phyloP scores from a whole-genome alignment of 2,888 invertebrate species.

The Eumacrocentrus americanus region DNA sequence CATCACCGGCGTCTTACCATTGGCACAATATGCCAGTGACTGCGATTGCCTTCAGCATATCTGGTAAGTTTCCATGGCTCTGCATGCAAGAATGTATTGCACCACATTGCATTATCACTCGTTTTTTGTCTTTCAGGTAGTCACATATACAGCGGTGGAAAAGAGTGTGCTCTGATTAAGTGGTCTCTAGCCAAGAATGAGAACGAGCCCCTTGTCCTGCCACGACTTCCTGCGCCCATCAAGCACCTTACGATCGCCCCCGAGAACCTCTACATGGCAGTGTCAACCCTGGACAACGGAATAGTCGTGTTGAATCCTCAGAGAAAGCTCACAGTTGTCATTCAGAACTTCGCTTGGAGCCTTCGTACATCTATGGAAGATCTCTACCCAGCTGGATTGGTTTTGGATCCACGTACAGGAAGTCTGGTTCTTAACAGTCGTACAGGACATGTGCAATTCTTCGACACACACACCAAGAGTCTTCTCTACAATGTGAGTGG shows the following conservation, averaged over 20 bases:
- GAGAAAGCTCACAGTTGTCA: constrained; percentile 64
- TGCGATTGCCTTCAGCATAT: constrained; percentile 70
- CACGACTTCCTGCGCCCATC: constrained; percentile 74
- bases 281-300: constrained; percentile 75
- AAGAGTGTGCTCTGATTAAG: constrained; percentile 78
- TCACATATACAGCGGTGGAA: constrained; percentile 77
- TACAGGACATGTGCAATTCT: constrained; percentile 78
- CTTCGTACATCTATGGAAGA: constrained; percentile 61
- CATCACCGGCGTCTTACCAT: constrained; percentile 67
- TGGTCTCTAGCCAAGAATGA: constrained; percentile 68
- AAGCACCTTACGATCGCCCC: constrained; percentile 68
- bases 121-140: constrained; percentile 64
- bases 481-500: constrained; percentile 74
- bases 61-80: no score
- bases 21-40: constrained; percentile 79
- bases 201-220: constrained; percentile 67
- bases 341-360: constrained; percentile 74
- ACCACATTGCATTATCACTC: constrained; percentile 10
- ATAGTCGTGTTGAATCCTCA: constrained; percentile 66
- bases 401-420: constrained; percentile 69
- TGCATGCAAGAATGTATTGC: neutral
- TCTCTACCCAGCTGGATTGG: constrained; percentile 66
- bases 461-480: constrained; percentile 68
- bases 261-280: constrained; percentile 70
- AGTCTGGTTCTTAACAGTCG: constrained; percentile 75